phyloP scores from a whole-genome alignment of 2,888 invertebrate genomes.

The Autographa pulchrina region DNA sequence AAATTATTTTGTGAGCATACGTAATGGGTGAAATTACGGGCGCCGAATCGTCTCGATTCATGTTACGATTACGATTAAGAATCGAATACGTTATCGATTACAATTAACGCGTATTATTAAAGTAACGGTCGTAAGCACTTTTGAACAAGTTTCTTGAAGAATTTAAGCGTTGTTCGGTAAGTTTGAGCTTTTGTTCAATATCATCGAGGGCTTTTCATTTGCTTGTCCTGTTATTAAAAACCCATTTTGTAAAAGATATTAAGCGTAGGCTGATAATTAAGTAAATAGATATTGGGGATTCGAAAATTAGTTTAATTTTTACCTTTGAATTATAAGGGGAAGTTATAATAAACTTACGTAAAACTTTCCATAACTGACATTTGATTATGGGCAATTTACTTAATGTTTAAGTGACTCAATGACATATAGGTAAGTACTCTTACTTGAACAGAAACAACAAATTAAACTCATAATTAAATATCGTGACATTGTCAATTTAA shows the following conservation, averaged over 20 bases:
- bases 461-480: slow-evolving; percentile 24
- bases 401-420: neutral
- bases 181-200: slow-evolving; percentile 76
- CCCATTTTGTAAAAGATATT: slow-evolving; percentile 74
- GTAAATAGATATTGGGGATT: slow-evolving; percentile 54
- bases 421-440: neutral
- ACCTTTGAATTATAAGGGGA: slow-evolving; percentile 40
- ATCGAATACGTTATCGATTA: slow-evolving; percentile 82
- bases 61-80: slow-evolving; percentile 80
- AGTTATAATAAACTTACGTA: slow-evolving; percentile 16
- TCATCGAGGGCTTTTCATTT: slow-evolving; percentile 79
- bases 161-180: slow-evolving; percentile 77
- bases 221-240: slow-evolving; percentile 80
- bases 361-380: neutral
- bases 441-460: slow-evolving; percentile 5
- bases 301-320: slow-evolving; percentile 44
- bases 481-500: slow-evolving; percentile 23
- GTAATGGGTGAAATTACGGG: slow-evolving; percentile 83
- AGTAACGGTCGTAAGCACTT: slow-evolving; percentile 80
- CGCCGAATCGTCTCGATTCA: slow-evolving; percentile 79
- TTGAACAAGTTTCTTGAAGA: slow-evolving; percentile 78
- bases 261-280: slow-evolving; percentile 65
- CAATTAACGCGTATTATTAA: slow-evolving; percentile 81
- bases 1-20: slow-evolving; percentile 77
- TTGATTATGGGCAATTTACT: slow-evolving; percentile 1